Base-by-base conservation (phyloP, 2,888 invertebrate genomes). In the Microplitis manilae region DNA sequence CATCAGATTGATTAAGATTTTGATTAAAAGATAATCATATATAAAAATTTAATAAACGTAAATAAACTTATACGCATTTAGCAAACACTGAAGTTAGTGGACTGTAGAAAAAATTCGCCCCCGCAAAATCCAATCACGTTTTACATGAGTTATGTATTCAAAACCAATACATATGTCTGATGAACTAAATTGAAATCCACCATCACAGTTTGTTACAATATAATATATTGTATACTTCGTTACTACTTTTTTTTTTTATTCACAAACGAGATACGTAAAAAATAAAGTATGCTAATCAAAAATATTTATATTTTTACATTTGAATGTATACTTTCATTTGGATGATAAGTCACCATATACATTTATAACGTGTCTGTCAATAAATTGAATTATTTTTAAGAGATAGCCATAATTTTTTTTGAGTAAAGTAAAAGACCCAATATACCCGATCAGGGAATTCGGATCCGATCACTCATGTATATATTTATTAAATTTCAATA, bases 91-190 rank as follows among this genome's bases (percentile, higher is more conserved):
- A 80, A 81, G 79, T 81, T 81, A 81, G 80, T n/a, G 62, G 79
- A 80, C 80, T 81, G 82, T 83, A 83, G 74, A 80, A 79, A 79
- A 79, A 78, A 77, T 76, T 79, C 83, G 80, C 83, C 83, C 81
- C 81, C 83, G 83, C 83, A 82, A 75, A 82, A 83, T 82, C 83
- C 83, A 83, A 83, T 83, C 83, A 83, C 83, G 81, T 79, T 80
- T 78, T 67, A 81, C 82, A 83, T 83, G 83, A 83, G 80, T 81
- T 81, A 83, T 82, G 83, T 77, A 80, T 81, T 83, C 81, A 75
- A 83, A 83, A 83, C 81, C 83, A 83, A 83, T 83, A 82, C 79
- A 81, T 81, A 80, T 81, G 82, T 82, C 81, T 81, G 81, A 79
- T 79, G 79, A 80, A 81, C 83, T 82, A 83, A 83, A 83, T 83